These are phyloP conservation scores for Strix uralensis DNA, from an alignment of 2,113 vertebrate species.

Conservation along the genomic window DNA sequence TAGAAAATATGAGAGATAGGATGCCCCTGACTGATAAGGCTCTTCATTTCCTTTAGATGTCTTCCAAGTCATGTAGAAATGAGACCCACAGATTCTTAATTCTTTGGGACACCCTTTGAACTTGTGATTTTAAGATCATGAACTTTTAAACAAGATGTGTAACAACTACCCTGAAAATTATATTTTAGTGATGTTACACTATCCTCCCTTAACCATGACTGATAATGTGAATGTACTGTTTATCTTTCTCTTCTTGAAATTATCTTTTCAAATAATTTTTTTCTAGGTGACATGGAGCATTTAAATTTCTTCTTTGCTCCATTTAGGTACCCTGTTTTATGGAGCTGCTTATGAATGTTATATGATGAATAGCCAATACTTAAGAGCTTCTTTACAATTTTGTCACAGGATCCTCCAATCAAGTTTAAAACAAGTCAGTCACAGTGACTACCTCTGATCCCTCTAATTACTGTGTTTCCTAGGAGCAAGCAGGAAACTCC, in stretches of 20 bases:
- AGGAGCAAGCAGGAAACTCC: not conserved
- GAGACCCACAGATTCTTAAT: not conserved
- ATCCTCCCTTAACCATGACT: not conserved
- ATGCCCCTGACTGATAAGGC: conserved; percentile 33
- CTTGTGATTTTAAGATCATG: not conserved
- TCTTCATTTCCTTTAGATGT: conserved; percentile 8
- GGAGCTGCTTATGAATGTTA: not conserved
- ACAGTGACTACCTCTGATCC: not conserved
- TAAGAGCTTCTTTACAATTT: not conserved
- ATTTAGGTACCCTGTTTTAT: not conserved
- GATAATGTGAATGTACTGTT: not conserved
- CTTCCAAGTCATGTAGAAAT: not conserved
- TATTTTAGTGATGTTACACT: not conserved
- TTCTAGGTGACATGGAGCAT: not conserved
- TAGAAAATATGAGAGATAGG: conserved; percentile 36
- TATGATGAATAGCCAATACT: not conserved
- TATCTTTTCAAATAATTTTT: not conserved
- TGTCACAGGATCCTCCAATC: not conserved
- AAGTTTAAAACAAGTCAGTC: not conserved
- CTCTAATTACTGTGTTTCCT: not conserved
- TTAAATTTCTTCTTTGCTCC: not conserved
- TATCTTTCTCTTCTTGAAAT: not conserved
- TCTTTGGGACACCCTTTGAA: not conserved
- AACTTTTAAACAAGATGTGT: not conserved
- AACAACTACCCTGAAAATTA: not conserved